Conservation (phyloP, 2,113 vertebrate species). For the Dicrurus megarhynchus region DNA sequence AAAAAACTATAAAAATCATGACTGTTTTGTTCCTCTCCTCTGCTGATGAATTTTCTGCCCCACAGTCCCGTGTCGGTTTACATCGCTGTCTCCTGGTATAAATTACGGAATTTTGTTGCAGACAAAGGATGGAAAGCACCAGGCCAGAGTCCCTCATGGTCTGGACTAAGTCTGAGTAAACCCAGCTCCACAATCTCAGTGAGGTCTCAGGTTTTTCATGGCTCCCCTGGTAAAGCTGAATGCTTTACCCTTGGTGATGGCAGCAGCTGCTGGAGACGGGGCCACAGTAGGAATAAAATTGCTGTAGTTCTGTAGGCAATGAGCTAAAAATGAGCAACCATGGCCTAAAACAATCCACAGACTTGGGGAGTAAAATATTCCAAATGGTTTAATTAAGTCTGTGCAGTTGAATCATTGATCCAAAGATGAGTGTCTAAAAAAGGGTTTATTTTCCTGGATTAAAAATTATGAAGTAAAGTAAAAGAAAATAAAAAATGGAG, state of each 20-base stretch:
- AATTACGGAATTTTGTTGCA: neutral
- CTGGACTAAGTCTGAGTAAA: neutral
- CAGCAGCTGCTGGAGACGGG: neutral
- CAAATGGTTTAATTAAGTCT: neutral
- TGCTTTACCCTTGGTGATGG: neutral
- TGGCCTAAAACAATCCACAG: neutral
- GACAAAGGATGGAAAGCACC: neutral
- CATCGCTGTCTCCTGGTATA: neutral
- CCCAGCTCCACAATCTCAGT: neutral
- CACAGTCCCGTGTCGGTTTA: too few relatives aligned
- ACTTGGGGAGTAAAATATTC: neutral
- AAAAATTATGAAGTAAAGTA: neutral
- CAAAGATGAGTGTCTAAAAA: neutral
- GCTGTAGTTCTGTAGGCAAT: neutral
- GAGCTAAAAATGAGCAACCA: neutral
- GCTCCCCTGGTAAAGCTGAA: neutral
- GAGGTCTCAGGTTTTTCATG: neutral
- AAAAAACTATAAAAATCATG: neutral
- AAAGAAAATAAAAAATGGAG: neutral
- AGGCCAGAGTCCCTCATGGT: neutral
- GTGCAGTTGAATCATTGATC: neutral
- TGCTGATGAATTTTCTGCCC: neutral
- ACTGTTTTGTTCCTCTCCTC: neutral
- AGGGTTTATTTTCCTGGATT: neutral
- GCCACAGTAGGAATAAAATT: neutral